Evolutionary conservation across 2,797 vertebrate species (phyloP), one percentile per base, ranked within the genome.

Genomic region (Todus mexicanus): DNA sequence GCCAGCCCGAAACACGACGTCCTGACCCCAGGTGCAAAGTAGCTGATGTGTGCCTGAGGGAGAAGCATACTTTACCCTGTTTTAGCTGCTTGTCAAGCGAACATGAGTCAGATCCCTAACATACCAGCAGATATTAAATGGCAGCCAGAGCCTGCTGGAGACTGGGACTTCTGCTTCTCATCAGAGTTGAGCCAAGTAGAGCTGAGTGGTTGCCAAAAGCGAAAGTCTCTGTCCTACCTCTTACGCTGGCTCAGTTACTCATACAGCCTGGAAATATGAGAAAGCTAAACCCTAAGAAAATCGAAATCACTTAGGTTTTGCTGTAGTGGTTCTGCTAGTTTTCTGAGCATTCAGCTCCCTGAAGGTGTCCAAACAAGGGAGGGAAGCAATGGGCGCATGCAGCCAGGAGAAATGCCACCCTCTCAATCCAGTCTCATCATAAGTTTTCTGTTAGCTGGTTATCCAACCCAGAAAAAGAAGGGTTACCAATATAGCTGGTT

Each of bases 1-100:
- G 65, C 54, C 84, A 91, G 50, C 69, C 69, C 31, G 75, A 91
- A 90, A 78, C 59, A 4, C 4, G 15, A 47, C 3, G 4, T 69
- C 63, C 77, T 94, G 83, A 90, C 84, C 68, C 43, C 63, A 84
- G 47, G 54, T 57, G 72, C 73, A 74, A 71, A 74, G 59, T 31
- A 83, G 63, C 18, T 72, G 60, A 45, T 56, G 57, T 64, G 42
- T 80, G 93, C 92, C 93, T 77, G 31, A 84, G 87, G 79, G 66
- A 93, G 80, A 85, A 90, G 78, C 48, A 75, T 80, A 81, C 15
- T 92, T 91, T 88, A 94, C 87, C 82, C 65, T 29, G 0, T 84
- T 96, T 85, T 91, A 95, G 92, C 64, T 93, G 56, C 88, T 84
- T 84, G 86, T 89, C 86, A 90, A 79, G 79, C 5, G 43, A 95